Percentiles rank a stretch among this genome's conserved stretches.
Conservation (phyloP, 1,140 invertebrate genomes). For the Tachypleus tridentatus region DNA sequence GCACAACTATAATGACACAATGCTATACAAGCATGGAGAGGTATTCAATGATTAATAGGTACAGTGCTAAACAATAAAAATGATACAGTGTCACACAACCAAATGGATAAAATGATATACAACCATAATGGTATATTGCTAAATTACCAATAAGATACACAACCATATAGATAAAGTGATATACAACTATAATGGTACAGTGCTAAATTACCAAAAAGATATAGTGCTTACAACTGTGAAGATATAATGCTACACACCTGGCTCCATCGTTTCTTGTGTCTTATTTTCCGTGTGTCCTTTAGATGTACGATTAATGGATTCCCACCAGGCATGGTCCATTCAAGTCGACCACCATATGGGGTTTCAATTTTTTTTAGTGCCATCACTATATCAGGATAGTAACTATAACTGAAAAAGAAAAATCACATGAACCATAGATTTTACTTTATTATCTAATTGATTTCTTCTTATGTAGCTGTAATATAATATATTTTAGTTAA, state of each 20-base stretch:
- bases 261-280: slow-evolving; percentile 48
- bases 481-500: too few species aligned
- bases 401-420: not conserved
- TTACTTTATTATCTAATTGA: not conserved
- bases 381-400: slow-evolving; percentile 38
- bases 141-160: too few species aligned
- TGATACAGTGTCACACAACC: too few species aligned
- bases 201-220: too few species aligned
- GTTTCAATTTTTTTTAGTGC: slow-evolving; percentile 85
- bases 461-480: not conserved
- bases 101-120: too few species aligned
- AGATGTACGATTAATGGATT: slow-evolving; percentile 95
- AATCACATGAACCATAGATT: not conserved
- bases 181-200: slow-evolving; percentile 38
- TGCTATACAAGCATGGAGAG: too few species aligned
- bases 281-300: slow-evolving; percentile 92
- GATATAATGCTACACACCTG: slow-evolving; percentile 31
- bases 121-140: too few species aligned
- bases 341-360: slow-evolving; percentile 85
- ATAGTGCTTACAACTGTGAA: too few species aligned
- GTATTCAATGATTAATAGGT: too few species aligned
- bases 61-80: too few species aligned
- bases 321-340: slow-evolving; percentile 89
- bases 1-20: too few species aligned
- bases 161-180: too few species aligned